These are phyloP conservation scores for Hipposideros armiger DNA, from an alignment of 2,113 vertebrate genomes.

Conservation along the genomic window DNA sequence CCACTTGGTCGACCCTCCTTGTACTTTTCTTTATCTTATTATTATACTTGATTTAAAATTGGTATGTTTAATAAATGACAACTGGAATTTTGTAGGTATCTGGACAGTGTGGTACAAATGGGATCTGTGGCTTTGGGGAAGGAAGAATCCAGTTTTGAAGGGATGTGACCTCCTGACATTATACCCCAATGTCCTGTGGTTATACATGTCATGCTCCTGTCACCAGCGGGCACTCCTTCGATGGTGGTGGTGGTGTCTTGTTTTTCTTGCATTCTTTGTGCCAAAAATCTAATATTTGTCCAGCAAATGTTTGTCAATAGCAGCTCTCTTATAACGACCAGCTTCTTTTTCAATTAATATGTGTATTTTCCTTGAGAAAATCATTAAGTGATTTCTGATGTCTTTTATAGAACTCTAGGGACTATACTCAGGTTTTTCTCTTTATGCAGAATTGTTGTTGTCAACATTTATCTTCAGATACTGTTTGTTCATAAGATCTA, in stretches of 20 bases:
- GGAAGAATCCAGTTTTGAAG: background rate
- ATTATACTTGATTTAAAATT: constrained; percentile 19
- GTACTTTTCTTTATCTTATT: background rate
- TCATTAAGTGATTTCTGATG: constrained; percentile 28
- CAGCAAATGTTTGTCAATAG: constrained; percentile 12
- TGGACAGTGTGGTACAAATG: background rate
- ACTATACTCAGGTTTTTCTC: background rate
- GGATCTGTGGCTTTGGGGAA: background rate
- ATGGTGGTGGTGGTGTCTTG: background rate
- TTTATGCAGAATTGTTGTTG: background rate
- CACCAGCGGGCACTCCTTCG: background rate
- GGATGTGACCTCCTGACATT: background rate
- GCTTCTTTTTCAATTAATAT: constrained; percentile 28
- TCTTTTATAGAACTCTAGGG: constrained; percentile 19
- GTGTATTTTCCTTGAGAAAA: constrained; percentile 48
- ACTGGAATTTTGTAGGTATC: background rate
- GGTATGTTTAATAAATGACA: background rate
- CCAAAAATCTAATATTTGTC: background rate
- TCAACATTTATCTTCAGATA: background rate
- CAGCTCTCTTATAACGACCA: background rate
- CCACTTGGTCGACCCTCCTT: too few species aligned
- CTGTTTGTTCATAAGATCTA: background rate
- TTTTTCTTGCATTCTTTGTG: background rate
- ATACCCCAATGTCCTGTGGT: too few species aligned
- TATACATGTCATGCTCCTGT: background rate